A percentile compares a stretch with the other conserved stretches of the same genome.
Conservation (phyloP, 2,888 invertebrate genomes). For the Pachliopta kotzebuea region DNA sequence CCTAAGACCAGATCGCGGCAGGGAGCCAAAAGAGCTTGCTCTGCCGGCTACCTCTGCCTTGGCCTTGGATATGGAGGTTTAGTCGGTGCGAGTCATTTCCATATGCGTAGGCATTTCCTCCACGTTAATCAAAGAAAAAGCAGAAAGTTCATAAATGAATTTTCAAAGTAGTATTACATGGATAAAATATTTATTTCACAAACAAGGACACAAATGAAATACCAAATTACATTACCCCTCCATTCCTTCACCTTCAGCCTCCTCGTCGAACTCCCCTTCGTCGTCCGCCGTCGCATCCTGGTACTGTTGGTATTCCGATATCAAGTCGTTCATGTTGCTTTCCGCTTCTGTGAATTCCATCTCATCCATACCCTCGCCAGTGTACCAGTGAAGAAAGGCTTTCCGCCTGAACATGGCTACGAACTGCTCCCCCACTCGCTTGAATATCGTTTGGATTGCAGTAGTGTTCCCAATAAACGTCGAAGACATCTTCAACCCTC, state of each 20-base stretch:
- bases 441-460: constrained; percentile 92
- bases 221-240: constrained; percentile 46
- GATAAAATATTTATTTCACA: constrained; percentile 30
- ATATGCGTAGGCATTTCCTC: too few relatives aligned
- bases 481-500: constrained; percentile 90
- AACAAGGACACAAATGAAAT: constrained; percentile 50
- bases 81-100: too few relatives aligned
- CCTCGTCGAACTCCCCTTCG: constrained; percentile 79
- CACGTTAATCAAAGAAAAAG: too few relatives aligned
- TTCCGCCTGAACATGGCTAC: constrained; percentile 96
- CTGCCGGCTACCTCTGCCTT: too few relatives aligned
- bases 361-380: constrained; percentile 95
- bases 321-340: constrained; percentile 89
- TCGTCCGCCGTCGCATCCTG: constrained; percentile 82
- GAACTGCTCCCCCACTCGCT: constrained; percentile 92
- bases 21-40: too few relatives aligned
- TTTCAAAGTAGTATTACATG: too few relatives aligned
- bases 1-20: too few relatives aligned
- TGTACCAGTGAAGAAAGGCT: constrained; percentile 98
- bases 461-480: constrained; percentile 94
- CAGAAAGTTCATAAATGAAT: too few relatives aligned
- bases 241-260: constrained; percentile 75
- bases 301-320: constrained; percentile 89
- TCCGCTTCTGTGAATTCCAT: constrained; percentile 96
- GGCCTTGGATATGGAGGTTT: too few relatives aligned